phyloP scores from a whole-genome alignment of 2,888 invertebrate species.

The Dynastes maya region DNA sequence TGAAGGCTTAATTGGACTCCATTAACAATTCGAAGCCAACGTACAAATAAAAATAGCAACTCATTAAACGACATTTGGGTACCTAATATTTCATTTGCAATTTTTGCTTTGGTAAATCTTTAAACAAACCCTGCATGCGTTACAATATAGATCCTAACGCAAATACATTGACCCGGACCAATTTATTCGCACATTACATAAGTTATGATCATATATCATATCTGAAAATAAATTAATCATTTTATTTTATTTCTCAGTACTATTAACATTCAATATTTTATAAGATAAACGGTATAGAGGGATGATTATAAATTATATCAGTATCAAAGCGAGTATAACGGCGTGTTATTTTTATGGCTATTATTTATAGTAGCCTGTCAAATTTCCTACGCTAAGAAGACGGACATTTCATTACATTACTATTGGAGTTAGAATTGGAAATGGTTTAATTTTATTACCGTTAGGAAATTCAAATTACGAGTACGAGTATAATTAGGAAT shows the following conservation, averaged over 20 bases:
- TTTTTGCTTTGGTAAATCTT: too few species aligned
- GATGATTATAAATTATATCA: background rate
- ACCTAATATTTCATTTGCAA: too few species aligned
- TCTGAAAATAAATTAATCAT: background rate
- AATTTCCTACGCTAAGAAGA: background rate
- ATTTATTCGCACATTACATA: background rate
- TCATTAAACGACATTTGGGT: too few species aligned
- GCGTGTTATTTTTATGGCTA: background rate
- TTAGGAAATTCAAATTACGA: background rate
- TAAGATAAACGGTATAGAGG: background rate
- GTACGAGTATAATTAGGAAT: too few species aligned
- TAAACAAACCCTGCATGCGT: too few species aligned
- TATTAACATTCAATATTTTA: background rate
- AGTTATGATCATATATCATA: background rate
- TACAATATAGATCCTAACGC: too few species aligned
- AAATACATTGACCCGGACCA: background rate
- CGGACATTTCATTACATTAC: background rate
- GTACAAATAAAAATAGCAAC: too few species aligned
- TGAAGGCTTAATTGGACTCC: too few species aligned
- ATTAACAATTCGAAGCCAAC: too few species aligned
- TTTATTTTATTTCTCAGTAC: background rate
- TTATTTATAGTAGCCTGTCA: background rate
- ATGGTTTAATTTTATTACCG: background rate
- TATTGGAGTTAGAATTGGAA: background rate
- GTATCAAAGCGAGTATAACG: background rate